These are phyloP conservation scores for Arizona elegans DNA, from an alignment of 2,113 vertebrate genomes.

Conservation along the genomic window DNA sequence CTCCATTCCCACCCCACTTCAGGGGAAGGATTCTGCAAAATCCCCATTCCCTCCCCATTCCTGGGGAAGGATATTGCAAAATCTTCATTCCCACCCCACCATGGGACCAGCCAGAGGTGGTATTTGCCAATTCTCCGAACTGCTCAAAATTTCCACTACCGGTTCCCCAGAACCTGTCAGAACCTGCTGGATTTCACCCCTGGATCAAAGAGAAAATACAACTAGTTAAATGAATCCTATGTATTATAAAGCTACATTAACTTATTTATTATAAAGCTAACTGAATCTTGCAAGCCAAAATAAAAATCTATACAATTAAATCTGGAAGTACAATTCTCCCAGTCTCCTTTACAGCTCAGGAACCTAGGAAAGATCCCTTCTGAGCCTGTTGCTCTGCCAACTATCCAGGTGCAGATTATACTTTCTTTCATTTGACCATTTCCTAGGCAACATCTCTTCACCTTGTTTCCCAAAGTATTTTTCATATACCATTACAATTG, in stretches of 20 bases:
- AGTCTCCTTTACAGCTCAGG: neutral
- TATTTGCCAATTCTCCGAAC: too few relatives aligned
- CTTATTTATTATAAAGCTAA: neutral
- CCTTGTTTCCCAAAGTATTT: neutral
- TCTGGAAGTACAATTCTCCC: neutral
- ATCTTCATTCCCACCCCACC: too few relatives aligned
- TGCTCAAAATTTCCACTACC: too few relatives aligned
- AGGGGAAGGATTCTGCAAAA: too few relatives aligned
- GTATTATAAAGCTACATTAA: neutral
- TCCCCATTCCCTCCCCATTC: too few relatives aligned
- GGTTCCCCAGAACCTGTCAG: too few relatives aligned
- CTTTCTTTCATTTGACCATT: neutral
- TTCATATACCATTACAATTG: neutral
- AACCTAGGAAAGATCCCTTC: neutral
- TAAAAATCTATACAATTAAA: neutral
- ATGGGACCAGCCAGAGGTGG: too few relatives aligned
- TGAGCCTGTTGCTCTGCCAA: neutral
- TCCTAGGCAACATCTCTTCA: neutral
- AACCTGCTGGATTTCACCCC: too few relatives aligned
- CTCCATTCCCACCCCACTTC: too few relatives aligned
- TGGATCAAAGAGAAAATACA: neutral
- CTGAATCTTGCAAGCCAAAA: neutral
- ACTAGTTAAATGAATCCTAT: neutral
- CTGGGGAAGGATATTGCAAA: too few relatives aligned
- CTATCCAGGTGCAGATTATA: neutral